Evolutionary conservation across 2,797 vertebrate species (phyloP), one percentile per base, ranked within the genome.

Genomic region (Molossus molossus): DNA sequence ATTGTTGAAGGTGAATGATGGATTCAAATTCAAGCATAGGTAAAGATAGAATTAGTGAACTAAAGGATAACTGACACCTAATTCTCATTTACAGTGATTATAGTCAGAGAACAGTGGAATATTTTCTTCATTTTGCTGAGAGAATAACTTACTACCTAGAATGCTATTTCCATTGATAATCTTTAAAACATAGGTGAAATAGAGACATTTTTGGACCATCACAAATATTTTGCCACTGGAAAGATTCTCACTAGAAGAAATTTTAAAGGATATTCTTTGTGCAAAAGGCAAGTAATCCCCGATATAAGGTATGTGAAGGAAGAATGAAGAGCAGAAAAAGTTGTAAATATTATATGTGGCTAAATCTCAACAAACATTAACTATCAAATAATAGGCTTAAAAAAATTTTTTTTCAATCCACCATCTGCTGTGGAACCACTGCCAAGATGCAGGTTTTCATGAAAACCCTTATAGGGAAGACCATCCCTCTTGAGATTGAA

Each of bases 81-180:
- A 37, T 55, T 65, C 23, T 77, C n/a, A 58, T 73, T 73, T 60
- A 17, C 69, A 64, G 3, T 55, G n/a, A 57, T n/a, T 48, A 2
- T 57, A 58, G 64, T 67, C 50, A 60, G 77, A 58, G 45, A 69
- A 45, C 75, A 23, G n/a, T 53, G 48, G 27, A 81, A 18, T 48
- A 11, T 91, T 91, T n/a, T 60, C 76, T 80, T 70, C 55, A 60
- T 37, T 72, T 91, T 62, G 55, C 67, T 91, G 23, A 73, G 40
- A 62, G 79, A 72, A 50, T 62, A 37, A 62, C 2, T 37, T 64
- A 40, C 2, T 72, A 20, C 67, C n/a, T 82, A 53, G 40, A 62
- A 62, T 82, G 55, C 53, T 27, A 12, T 62, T 21, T 53, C 67
- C 23, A 62, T 2, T 53, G 57, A 33, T 72, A 82, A 73, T 50